A percentile compares a stretch with the other conserved stretches of the same genome.
These are phyloP conservation scores for Sebastes hubbsi DNA, from an alignment of 2,797 vertebrate genomes.

Conservation along the genomic window DNA sequence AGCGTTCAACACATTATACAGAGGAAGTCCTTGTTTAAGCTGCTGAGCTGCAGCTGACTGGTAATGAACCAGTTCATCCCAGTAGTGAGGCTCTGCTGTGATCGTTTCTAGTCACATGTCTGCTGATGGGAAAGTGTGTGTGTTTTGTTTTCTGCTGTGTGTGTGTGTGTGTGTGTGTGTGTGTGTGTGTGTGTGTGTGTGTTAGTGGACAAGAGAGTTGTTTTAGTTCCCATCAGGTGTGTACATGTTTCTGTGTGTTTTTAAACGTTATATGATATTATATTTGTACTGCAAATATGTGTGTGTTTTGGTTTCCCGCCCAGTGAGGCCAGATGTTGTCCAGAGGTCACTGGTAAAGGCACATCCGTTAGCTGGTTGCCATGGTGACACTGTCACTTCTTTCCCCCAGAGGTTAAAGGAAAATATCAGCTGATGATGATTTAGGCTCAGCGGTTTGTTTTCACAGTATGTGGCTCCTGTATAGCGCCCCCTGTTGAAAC, in stretches of 20 bases:
- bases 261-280: background rate
- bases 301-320: conserved; percentile 48
- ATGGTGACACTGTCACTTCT: conserved; percentile 14
- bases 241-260: background rate
- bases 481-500: background rate
- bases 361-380: conserved; percentile 31
- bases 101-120: conserved; percentile 21
- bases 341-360: conserved; percentile 47
- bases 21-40: background rate
- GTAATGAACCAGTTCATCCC: background rate
- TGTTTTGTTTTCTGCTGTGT: conserved; percentile 35
- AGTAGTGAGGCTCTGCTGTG: background rate
- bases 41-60: background rate
- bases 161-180: no score
- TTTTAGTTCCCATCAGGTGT: background rate
- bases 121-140: conserved; percentile 22
- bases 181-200: background rate
- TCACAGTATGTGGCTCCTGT: background rate
- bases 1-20: background rate
- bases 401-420: background rate
- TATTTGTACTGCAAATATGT: background rate
- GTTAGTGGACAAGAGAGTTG: background rate
- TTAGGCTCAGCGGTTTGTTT: conserved; percentile 5
- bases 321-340: conserved; percentile 31
- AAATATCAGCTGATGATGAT: background rate